Conservation (phyloP, 1,140 invertebrate species). For the Meteorus sp. region DNA sequence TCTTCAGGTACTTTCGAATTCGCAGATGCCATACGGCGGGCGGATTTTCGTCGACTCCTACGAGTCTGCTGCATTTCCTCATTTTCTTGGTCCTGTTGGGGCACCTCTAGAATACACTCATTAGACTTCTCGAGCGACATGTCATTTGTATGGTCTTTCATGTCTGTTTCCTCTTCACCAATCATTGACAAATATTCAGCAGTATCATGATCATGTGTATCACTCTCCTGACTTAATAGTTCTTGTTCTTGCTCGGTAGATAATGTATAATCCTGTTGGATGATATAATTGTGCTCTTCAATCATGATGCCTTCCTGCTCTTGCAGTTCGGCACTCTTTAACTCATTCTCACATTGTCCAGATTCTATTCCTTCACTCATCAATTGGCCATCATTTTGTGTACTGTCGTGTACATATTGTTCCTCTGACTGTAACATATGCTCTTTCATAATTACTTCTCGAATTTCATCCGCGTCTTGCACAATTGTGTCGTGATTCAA, state of each 20-base stretch:
- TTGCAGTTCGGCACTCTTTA: slow-evolving; percentile 20
- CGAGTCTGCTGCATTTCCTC: slow-evolving; percentile 27
- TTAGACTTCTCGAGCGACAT: slow-evolving; percentile 1
- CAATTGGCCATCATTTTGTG: background rate
- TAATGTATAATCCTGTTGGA: slow-evolving; percentile 37
- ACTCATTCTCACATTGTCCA: background rate
- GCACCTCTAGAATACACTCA: background rate
- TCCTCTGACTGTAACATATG: slow-evolving; percentile 6
- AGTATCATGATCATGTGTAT: slow-evolving; percentile 13
- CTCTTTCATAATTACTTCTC: background rate
- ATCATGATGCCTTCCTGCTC: slow-evolving; percentile 30
- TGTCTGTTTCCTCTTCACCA: slow-evolving; percentile 2
- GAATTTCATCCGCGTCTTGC: slow-evolving; percentile 1
- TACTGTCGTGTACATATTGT: slow-evolving; percentile 1
- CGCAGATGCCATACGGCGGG: slow-evolving; percentile 14
- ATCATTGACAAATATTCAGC: slow-evolving; percentile 22
- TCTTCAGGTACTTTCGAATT: slow-evolving; percentile 44
- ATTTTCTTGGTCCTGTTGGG: background rate
- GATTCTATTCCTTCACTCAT: slow-evolving; percentile 4
- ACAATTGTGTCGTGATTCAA: slow-evolving; percentile 18
- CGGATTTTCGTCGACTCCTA: slow-evolving; percentile 40
- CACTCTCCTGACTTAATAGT: slow-evolving; percentile 16
- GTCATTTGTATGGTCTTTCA: background rate
- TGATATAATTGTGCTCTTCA: slow-evolving; percentile 42
- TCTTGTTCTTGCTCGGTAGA: slow-evolving; percentile 22